Conservation (phyloP, 2,888 invertebrate species). For the Pediacus dermestoides region DNA sequence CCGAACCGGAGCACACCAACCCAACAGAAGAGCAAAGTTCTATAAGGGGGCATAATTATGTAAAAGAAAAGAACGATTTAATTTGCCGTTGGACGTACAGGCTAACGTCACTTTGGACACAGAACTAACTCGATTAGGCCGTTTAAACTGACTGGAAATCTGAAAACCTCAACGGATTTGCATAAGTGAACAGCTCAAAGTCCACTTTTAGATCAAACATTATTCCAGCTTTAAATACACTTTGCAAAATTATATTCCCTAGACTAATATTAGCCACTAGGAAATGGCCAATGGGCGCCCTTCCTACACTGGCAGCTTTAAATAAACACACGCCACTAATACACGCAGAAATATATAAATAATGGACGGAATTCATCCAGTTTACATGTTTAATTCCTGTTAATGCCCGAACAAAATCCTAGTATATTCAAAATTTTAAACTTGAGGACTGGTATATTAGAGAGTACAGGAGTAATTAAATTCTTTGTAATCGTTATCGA, state of each 20-base stretch:
- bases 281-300: too few relatives aligned
- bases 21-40: constrained; percentile 42
- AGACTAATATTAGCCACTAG: too few relatives aligned
- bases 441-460: too few relatives aligned
- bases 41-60: constrained; percentile 44
- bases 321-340: too few relatives aligned
- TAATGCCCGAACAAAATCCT: too few relatives aligned
- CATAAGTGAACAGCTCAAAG: constrained; percentile 30
- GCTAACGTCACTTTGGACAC: constrained; percentile 32
- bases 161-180: constrained; percentile 39
- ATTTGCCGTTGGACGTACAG: constrained; percentile 37
- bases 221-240: constrained; percentile 7
- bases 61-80: constrained; percentile 47
- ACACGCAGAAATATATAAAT: too few relatives aligned
- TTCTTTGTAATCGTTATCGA: too few relatives aligned
- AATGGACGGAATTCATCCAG: too few relatives aligned
- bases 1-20: constrained; percentile 30
- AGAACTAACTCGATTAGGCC: constrained; percentile 37
- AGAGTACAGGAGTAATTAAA: too few relatives aligned
- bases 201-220: constrained; percentile 17
- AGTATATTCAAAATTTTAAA: too few relatives aligned
- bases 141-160: constrained; percentile 38
- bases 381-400: too few relatives aligned
- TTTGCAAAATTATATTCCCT: constrained; percentile 4
- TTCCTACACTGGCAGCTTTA: too few relatives aligned